phyloP scores from a whole-genome alignment of 2,113 vertebrate genomes.

The Melanocharis versteri region DNA sequence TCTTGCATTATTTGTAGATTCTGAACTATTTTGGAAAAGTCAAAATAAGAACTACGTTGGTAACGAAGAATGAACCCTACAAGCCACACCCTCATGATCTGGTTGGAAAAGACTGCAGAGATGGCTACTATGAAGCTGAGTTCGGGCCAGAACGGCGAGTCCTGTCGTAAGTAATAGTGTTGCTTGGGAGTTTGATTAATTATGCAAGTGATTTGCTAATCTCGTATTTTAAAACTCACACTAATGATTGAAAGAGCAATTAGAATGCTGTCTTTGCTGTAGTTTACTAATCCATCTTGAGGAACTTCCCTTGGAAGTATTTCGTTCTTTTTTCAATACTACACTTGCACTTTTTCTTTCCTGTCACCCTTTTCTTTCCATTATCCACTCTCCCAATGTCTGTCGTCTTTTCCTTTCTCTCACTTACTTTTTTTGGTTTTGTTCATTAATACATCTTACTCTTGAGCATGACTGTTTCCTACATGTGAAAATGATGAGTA shows the following conservation, averaged over 20 bases:
- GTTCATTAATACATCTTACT: not conserved
- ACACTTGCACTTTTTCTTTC: not conserved
- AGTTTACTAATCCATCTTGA: not conserved
- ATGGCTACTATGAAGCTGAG: constrained; percentile 95
- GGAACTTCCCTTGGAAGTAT: not conserved
- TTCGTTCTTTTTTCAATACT: not conserved
- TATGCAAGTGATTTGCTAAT: not conserved
- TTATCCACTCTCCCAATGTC: not conserved
- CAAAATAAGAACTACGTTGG: constrained; percentile 90
- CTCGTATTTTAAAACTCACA: not conserved
- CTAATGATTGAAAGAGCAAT: not conserved
- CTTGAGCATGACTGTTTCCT: not conserved
- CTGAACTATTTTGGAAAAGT: constrained; percentile 86
- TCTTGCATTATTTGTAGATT: constrained; percentile 71
- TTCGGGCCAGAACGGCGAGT: constrained; percentile 92
- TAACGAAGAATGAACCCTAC: constrained; percentile 93
- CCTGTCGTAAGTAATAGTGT: constrained; percentile 84
- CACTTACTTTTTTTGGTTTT: not conserved
- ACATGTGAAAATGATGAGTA: not conserved
- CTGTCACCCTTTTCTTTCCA: not conserved
- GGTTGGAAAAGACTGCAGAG: constrained; percentile 95
- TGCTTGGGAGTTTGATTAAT: not conserved
- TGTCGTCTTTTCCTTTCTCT: not conserved
- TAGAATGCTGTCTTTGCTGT: not conserved
- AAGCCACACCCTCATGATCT: constrained; percentile 95